These are phyloP conservation scores for Cromileptes altivelis DNA, from an alignment of 2,113 vertebrate species.

Conservation along the genomic window DNA sequence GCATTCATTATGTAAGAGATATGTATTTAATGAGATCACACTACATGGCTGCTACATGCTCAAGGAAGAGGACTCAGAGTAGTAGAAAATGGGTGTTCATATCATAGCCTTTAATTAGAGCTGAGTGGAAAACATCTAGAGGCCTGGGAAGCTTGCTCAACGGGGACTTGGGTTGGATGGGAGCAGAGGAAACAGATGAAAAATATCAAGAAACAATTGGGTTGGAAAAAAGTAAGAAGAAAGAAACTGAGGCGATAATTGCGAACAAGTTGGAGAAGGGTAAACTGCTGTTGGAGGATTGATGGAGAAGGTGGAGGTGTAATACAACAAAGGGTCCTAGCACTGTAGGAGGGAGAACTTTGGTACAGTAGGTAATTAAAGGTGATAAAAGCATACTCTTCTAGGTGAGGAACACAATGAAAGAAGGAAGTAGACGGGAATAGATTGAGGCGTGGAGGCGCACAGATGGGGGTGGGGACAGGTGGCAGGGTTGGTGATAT, in stretches of 20 bases:
- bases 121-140: constrained; percentile 37
- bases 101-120: constrained; percentile 75
- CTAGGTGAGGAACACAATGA: constrained; percentile 40
- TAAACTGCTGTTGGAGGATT: constrained; percentile 49
- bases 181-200: constrained; percentile 23
- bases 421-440: constrained; percentile 47
- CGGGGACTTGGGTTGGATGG: constrained; percentile 33
- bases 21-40: constrained; percentile 66
- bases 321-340: constrained; percentile 50
- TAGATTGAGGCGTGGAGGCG: constrained; percentile 41
- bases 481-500: constrained; percentile 49
- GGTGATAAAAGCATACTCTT: constrained; percentile 66
- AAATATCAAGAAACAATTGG: constrained; percentile 53
- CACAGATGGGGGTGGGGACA: constrained; percentile 47
- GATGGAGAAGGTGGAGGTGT: constrained; percentile 54
- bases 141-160: constrained; percentile 42
- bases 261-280: constrained; percentile 39
- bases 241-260: constrained; percentile 47
- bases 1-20: constrained; percentile 60
- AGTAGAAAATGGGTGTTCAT: constrained; percentile 51
- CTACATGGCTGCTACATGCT: constrained; percentile 54
- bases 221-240: constrained; percentile 5
- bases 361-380: constrained; percentile 74
- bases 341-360: constrained; percentile 46
- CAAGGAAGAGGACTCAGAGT: constrained; percentile 38